A percentile compares a stretch with the other conserved stretches of the same genome.
These are phyloP conservation scores for Zapus hudsonius DNA, from an alignment of 2,113 vertebrate genomes.

Conservation along the genomic window DNA sequence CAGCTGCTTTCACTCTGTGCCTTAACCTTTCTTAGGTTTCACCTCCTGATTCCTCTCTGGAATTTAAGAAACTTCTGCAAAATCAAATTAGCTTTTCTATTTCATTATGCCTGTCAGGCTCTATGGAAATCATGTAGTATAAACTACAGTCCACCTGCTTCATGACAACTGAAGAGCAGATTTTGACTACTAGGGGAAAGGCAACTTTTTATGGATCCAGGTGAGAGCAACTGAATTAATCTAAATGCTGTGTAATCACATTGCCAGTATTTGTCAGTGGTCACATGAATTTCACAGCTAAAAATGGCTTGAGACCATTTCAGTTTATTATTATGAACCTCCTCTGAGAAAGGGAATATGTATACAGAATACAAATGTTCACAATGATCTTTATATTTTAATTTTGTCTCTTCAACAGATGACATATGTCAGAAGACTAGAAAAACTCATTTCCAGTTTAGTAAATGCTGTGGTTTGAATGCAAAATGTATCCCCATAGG, in stretches of 20 bases:
- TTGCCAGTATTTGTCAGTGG: not conserved
- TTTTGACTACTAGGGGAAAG: not conserved
- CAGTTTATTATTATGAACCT: not conserved
- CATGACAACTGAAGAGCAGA: not conserved
- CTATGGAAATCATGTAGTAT: not conserved
- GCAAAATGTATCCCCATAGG: too few species aligned
- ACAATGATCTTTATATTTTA: not conserved
- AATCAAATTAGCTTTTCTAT: not conserved
- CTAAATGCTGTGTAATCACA: not conserved
- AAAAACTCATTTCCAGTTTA: not conserved
- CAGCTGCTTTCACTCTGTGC: not conserved
- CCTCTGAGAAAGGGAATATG: not conserved
- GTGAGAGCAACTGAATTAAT: not conserved
- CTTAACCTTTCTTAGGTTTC: not conserved
- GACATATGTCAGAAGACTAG: not conserved
- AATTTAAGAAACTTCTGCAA: conserved; percentile 6
- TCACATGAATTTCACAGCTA: not conserved
- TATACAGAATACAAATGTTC: not conserved
- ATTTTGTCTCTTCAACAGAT: conserved; percentile 37
- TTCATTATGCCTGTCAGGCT: conserved; percentile 11
- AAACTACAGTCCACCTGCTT: not conserved
- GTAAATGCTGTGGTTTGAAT: not conserved
- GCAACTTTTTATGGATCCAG: not conserved
- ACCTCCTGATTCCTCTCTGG: not conserved
- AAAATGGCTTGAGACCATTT: not conserved